A percentile compares a stretch with the other conserved stretches of the same genome.
Conservation (phyloP, 2,797 vertebrate species). For the Botia almorhae region DNA sequence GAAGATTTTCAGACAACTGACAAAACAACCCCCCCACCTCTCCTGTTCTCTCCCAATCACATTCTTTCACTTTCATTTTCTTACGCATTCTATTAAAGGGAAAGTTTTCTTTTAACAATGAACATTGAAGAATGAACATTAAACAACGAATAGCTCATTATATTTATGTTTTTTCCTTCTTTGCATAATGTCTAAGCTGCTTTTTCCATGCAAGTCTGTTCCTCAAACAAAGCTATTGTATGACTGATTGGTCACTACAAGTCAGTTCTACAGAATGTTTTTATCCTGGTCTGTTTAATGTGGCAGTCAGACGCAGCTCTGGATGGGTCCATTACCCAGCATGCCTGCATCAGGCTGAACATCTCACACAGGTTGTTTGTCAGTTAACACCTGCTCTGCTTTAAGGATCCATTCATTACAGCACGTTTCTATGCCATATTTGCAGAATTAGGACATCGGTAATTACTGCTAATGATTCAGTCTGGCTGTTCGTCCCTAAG, state of each 20-base stretch:
- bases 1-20: conserved; percentile 52
- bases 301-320: background rate
- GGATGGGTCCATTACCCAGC: background rate
- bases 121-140: no score
- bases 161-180: no score
- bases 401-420: conserved; percentile 24
- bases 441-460: conserved; percentile 33
- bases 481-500: conserved; percentile 38
- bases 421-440: conserved; percentile 15
- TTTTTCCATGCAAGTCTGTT: no score
- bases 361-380: conserved; percentile 14
- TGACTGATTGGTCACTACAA: no score
- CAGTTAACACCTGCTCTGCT: conserved; percentile 25
- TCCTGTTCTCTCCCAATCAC: background rate
- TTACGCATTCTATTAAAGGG: conserved; percentile 9
- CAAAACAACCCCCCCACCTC: conserved; percentile 9
- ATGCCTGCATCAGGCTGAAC: conserved; percentile 1
- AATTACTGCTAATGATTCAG: conserved; percentile 42
- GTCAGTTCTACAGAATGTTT: background rate
- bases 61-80: conserved; percentile 31
- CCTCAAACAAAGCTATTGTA: no score
- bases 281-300: background rate
- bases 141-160: no score
- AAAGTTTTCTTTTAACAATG: no score
- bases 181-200: no score